Conservation (phyloP, 2,888 invertebrate species). For the Tenodera sinensis region DNA sequence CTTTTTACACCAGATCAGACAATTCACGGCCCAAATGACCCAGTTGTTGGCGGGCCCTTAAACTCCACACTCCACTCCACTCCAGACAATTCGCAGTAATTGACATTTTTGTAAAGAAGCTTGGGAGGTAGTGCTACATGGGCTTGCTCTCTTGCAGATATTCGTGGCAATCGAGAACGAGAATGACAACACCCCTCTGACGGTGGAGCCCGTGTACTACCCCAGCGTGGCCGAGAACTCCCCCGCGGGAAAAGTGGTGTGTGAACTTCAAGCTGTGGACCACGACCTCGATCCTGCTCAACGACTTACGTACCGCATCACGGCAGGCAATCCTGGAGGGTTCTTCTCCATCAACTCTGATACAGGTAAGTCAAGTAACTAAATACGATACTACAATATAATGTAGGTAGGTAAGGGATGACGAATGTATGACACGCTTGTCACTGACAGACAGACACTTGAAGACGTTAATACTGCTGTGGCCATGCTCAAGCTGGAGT, state of each 20-base stretch:
- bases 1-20: no score
- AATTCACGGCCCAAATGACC: no score
- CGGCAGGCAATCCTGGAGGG: constrained; percentile 87
- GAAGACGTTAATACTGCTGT: no score
- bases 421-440: no score
- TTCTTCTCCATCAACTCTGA: constrained; percentile 82
- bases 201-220: constrained; percentile 80
- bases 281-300: constrained; percentile 59
- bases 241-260: constrained; percentile 65
- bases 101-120: no score
- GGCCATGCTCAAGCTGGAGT: no score
- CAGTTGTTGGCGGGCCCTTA: no score
- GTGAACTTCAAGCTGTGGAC: constrained; percentile 74
- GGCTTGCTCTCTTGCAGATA: constrained; percentile 51
- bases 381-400: no score
- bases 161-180: constrained; percentile 83
- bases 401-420: no score
- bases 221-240: constrained; percentile 78
- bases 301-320: constrained; percentile 74
- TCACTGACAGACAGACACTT: no score
- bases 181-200: constrained; percentile 93
- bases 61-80: no score
- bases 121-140: background rate
- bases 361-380: constrained; percentile 63
- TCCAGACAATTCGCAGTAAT: no score